Evolutionary conservation across 2,888 invertebrate genomes (phyloP).

Genomic region (Leistus spinibarbis): DNA sequence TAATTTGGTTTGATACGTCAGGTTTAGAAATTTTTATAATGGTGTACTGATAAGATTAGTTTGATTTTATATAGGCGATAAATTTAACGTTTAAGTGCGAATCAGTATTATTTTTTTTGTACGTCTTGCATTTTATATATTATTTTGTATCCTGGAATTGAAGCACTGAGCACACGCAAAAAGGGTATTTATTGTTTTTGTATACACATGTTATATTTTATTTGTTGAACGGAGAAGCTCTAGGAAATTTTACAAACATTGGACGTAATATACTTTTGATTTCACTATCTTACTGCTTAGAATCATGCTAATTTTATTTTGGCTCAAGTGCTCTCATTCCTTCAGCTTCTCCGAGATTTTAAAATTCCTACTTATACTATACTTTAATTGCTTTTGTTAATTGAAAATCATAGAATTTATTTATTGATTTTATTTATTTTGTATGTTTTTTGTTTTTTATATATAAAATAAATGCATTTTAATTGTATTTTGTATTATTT

Average conservation of each 20-base stretch:
- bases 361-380: conserved; percentile 17
- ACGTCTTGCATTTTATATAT: conserved; percentile 43
- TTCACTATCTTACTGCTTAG: conserved; percentile 38
- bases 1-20: conserved; percentile 7
- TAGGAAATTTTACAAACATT: conserved; percentile 45
- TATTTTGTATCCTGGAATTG: conserved; percentile 47
- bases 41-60: conserved; percentile 29
- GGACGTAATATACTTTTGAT: conserved; percentile 2
- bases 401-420: conserved; percentile 30
- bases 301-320: conserved; percentile 39
- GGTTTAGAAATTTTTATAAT: conserved; percentile 12
- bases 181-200: conserved; percentile 41
- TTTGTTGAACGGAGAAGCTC: conserved; percentile 51
- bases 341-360: conserved; percentile 55
- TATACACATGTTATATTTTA: conserved; percentile 43
- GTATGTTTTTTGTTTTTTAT: conserved; percentile 45
- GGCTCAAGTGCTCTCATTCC: conserved; percentile 54
- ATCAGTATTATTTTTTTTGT: conserved; percentile 38
- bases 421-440: conserved; percentile 41
- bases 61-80: conserved; percentile 21
- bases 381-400: conserved; percentile 41
- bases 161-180: conserved; percentile 51
- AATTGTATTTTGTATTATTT: conserved; percentile 43
- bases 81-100: conserved; percentile 23
- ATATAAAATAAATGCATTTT: conserved; percentile 45